Evolutionary conservation across 1,140 invertebrate genomes (phyloP).

Genomic region (Zaprionus nigranus): DNA sequence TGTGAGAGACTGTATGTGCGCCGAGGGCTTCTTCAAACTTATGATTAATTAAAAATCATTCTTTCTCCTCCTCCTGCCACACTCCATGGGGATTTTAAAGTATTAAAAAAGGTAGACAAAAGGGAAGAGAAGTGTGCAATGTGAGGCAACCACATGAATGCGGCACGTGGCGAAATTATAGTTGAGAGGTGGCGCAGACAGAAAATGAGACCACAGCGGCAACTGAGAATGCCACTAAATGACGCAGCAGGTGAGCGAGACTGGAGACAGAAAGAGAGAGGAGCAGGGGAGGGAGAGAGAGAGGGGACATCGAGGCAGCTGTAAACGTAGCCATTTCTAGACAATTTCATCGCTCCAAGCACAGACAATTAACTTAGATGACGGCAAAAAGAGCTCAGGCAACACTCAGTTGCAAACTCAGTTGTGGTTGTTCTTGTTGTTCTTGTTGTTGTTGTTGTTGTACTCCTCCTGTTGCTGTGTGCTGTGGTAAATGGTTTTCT

Average conservation of each 20-base stretch:
- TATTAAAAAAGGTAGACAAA: conserved; percentile 10
- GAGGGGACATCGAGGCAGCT: neutral
- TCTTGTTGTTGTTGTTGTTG: conserved; percentile 31
- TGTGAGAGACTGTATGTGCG: conserved; percentile 16
- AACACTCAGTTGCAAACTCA: conserved; percentile 50
- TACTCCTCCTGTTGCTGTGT: conserved; percentile 13
- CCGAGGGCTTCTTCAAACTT: conserved; percentile 64
- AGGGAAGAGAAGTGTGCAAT: conserved; percentile 16
- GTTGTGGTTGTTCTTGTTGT: conserved; percentile 5
- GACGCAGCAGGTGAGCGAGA: neutral
- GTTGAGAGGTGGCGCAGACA: conserved; percentile 3
- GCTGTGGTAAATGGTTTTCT: conserved; percentile 69
- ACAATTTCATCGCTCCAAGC: conserved; percentile 32
- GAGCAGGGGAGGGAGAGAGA: neutral
- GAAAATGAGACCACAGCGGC: conserved; percentile 26
- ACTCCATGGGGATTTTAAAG: conserved; percentile 7
- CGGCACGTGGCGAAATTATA: conserved; percentile 47
- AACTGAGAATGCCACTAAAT: conserved; percentile 31
- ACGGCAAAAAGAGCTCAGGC: conserved; percentile 64
- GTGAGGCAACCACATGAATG: conserved; percentile 27
- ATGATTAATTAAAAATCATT: conserved; percentile 77
- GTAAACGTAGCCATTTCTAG: conserved; percentile 21
- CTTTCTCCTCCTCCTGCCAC: conserved; percentile 12
- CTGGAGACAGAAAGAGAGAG: neutral
- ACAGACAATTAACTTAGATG: conserved; percentile 79